phyloP scores from a whole-genome alignment of 2,888 invertebrate species.

The Boloria euphrosyne region DNA sequence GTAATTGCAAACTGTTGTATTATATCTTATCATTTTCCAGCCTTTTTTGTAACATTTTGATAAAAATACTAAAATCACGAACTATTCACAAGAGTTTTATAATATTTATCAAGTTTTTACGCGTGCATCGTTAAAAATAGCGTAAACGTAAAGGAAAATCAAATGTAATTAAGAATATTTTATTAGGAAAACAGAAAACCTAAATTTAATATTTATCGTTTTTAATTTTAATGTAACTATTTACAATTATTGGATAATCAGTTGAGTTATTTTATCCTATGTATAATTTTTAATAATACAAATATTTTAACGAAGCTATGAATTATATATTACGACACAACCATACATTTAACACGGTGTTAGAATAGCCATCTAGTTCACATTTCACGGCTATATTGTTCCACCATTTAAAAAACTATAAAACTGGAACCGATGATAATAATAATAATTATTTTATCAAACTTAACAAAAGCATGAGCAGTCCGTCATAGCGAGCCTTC shows the following conservation, averaged over 20 bases:
- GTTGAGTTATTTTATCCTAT: constrained; percentile 69
- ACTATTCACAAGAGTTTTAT: too few relatives aligned
- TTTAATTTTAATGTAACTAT: constrained; percentile 59
- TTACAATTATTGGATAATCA: constrained; percentile 75
- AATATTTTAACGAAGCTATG: constrained; percentile 77
- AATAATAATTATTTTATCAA: constrained; percentile 65
- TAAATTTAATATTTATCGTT: constrained; percentile 64
- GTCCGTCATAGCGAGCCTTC: constrained; percentile 48
- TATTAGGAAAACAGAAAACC: constrained; percentile 80
- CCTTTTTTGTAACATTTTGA: too few relatives aligned
- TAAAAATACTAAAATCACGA: too few relatives aligned
- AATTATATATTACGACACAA: constrained; percentile 80
- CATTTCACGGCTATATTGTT: constrained; percentile 63
- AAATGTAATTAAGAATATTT: constrained; percentile 61
- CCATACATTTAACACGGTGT: constrained; percentile 81
- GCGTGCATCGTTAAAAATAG: not conserved
- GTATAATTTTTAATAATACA: constrained; percentile 70
- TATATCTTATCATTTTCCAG: too few relatives aligned
- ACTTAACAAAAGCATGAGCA: constrained; percentile 78
- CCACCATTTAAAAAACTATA: constrained; percentile 75
- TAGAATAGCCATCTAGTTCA: constrained; percentile 51
- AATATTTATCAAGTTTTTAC: too few relatives aligned
- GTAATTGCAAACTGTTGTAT: too few relatives aligned
- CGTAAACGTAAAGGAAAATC: constrained; percentile 42
- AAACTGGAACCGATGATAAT: constrained; percentile 78